phyloP scores from a whole-genome alignment of 2,113 vertebrate genomes.

The Serinus canaria region DNA sequence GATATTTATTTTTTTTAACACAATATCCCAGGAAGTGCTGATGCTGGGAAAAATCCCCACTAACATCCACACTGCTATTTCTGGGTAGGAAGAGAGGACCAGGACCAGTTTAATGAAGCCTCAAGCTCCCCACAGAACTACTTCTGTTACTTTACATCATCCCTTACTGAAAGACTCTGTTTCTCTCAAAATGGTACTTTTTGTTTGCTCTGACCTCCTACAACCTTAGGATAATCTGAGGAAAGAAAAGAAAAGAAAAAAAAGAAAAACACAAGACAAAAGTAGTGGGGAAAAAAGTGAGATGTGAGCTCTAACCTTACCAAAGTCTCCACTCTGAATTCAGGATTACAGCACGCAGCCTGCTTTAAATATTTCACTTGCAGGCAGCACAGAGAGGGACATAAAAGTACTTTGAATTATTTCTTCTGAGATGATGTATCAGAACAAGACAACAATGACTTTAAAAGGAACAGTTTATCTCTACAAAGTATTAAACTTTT shows the following conservation, averaged over 20 bases:
- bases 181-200: background rate
- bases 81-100: background rate
- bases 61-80: no score
- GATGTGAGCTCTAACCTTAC: background rate
- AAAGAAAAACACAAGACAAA: background rate
- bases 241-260: background rate
- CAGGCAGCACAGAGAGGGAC: background rate
- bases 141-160: background rate
- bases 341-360: background rate
- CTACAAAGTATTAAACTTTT: slow-evolving; percentile 47
- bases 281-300: background rate
- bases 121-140: background rate
- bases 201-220: background rate
- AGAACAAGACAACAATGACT: slow-evolving; percentile 34
- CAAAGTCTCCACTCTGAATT: background rate
- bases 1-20: background rate
- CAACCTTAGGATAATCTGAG: background rate
- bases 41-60: background rate
- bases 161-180: background rate
- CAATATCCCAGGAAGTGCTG: background rate
- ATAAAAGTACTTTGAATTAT: slow-evolving; percentile 27
- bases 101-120: background rate
- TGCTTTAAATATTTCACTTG: background rate
- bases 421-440: slow-evolving; percentile 10
- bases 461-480: slow-evolving; percentile 55